Evolutionary conservation across 2,113 vertebrate species (phyloP), one percentile per base, ranked within the genome.

Genomic region (Urocynchramus pylzowi): DNA sequence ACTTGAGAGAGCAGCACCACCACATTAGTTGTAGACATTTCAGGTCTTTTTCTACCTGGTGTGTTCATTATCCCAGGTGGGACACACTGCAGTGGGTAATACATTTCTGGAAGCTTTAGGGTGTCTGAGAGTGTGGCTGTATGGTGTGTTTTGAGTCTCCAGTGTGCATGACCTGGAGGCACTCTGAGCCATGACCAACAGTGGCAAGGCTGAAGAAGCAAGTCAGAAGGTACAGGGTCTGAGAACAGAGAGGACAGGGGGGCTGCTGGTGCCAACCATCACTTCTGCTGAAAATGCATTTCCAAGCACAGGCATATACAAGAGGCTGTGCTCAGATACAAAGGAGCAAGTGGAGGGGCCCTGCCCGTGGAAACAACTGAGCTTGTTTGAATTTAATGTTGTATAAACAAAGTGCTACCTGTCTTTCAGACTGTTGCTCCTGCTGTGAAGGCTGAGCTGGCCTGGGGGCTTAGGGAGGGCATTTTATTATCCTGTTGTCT

Each of bases 401-500:
- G 50, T 7, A 17, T 41, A 74, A 97, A 87, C 8, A 5, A 69
- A 84, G n/a, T 13, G 15, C 10, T 76, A 52, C 80, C 73, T 76
- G 28, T 73, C 74, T 93, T 74, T 81, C 74, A 87, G 56, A 35
- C 2, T 31, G 60, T n/a, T 42, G 47, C 52, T 91, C 50, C 49
- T 74, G 60, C 37, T 84, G 23, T 0, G 3, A 27, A 82, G 52
- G 37, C 53, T 81, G 18, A 87, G 26, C 47, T 47, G 39, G 60
- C 80, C 6, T 77, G 79, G 54, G 42, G 60, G 80, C 33, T 60
- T 30, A 9, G 9, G 49, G 69, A 83, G 30, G 24, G 17, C 33
- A 45, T 83, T 97, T 95, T 89, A 85, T 94, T 86, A 89, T 41
- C 33, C 63, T 70, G 37, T 82, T 84, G 70, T 84, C 84, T 88